Evolutionary conservation across 2,888 invertebrate genomes (phyloP), one percentile per base, ranked within the genome.

Genomic region (Tetheella fluctuosa): DNA sequence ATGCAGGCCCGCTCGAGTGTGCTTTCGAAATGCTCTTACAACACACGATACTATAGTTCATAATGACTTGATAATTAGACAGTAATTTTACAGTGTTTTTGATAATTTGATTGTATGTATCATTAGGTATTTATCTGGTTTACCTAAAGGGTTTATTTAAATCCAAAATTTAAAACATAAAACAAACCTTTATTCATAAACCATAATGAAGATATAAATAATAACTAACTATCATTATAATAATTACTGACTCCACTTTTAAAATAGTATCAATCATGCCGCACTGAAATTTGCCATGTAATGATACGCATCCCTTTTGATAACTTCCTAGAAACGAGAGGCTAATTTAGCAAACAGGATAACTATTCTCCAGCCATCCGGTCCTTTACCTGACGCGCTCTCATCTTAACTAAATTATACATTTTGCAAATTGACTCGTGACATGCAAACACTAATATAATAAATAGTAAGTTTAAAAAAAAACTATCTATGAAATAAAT

Each of bases 1-100:
- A 90, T 89, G 89, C 88, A 83, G 84, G 73, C 79, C 81, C 77
- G 78, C 83, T 83, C 78, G 86, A 48, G 17, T 81, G 82, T 77
- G 85, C 89, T 90, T 90, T 90, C 88, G 85, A 90, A 90, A 87
- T 84, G 85, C 48, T 7, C 48, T 48, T 20, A 48, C 48, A 48
- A 48, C 17, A 48, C 61, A 64, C n/a, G n/a, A n/a, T 59, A 61
- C 58, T 48, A 10, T 48, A 42, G 10, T 39, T 20, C 48, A 6
- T 10, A 48, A 48, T 20, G 2, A 48, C 8, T 8, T 48, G 10
- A 48, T 48, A 48, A 48, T 48, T 48, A 20, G 10, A 48, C 20
- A n/a, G 17, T 48, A 3, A 48, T 48, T 48, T 20, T 2, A 48
- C 48, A 48, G 20, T 48, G 20, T 10, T 20, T 20, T 1, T 15